phyloP scores from a whole-genome alignment of 2,797 vertebrate species.

The Fratercula arctica region DNA sequence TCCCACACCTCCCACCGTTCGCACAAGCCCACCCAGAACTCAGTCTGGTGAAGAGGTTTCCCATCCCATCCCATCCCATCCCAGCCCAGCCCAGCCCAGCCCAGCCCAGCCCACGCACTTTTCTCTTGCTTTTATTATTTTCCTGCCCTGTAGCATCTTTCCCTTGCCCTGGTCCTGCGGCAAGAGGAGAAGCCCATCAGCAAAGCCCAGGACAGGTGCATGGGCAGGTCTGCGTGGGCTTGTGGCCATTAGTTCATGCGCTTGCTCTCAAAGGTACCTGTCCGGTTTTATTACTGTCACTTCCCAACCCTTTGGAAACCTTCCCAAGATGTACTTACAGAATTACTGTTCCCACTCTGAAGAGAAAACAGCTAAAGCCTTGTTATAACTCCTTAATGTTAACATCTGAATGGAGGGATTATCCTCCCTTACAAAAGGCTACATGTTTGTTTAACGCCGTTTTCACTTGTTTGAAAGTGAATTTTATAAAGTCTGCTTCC shows the following conservation, averaged over 20 bases:
- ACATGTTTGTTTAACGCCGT: not conserved
- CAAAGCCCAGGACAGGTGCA: not conserved
- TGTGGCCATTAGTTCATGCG: not conserved
- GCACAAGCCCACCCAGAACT: not conserved
- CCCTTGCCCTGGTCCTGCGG: not conserved
- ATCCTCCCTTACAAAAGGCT: constrained; percentile 19
- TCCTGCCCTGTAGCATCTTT: not conserved
- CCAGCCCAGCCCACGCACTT: not conserved
- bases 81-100: too few species aligned
- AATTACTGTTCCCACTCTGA: constrained; percentile 49
- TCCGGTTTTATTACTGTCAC: constrained; percentile 1
- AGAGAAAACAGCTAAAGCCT: constrained; percentile 56
- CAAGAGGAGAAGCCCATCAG: not conserved
- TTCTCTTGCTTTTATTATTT: not conserved
- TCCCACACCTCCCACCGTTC: not conserved
- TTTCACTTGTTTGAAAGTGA: constrained; percentile 34
- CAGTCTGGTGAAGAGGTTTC: not conserved
- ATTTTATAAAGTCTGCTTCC: not conserved
- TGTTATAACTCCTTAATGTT: constrained; percentile 49
- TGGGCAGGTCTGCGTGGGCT: not conserved
- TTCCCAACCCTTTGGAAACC: constrained; percentile 31
- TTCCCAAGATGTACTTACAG: constrained; percentile 46
- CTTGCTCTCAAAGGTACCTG: constrained; percentile 10
- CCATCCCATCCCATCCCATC: not conserved
- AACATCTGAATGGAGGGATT: constrained; percentile 62